Evolutionary conservation across 2,113 vertebrate genomes (phyloP).

Genomic region (Rhineura floridana): DNA sequence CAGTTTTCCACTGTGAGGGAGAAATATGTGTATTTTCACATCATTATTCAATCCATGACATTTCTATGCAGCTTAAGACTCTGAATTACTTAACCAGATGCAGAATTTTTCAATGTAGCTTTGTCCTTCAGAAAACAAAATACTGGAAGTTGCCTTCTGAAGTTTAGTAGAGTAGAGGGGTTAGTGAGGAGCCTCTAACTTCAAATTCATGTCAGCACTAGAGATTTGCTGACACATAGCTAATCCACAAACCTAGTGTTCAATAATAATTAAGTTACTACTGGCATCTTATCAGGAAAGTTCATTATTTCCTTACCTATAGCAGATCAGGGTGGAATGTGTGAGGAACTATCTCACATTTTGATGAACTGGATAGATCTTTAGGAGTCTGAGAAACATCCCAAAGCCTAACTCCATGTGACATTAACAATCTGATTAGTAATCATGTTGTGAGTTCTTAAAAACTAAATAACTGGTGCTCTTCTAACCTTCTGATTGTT

Average conservation of each 20-base stretch:
- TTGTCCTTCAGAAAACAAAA: conserved; percentile 32
- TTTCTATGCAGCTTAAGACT: conserved; percentile 33
- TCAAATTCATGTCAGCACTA: conserved; percentile 46
- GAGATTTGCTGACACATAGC: conserved; percentile 44
- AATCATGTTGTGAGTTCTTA: no score
- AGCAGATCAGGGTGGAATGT: not conserved
- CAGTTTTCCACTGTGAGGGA: not conserved
- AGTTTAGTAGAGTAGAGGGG: conserved; percentile 41
- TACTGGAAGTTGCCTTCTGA: conserved; percentile 44
- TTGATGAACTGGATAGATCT: not conserved
- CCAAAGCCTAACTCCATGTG: not conserved
- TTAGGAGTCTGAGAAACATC: not conserved
- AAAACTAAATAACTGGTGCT: no score
- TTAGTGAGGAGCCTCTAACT: conserved; percentile 21
- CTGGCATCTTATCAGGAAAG: not conserved
- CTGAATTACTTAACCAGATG: conserved; percentile 39
- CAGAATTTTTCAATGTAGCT: conserved; percentile 42
- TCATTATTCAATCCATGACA: conserved; percentile 37
- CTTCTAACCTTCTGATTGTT: no score
- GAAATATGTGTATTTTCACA: conserved; percentile 12
- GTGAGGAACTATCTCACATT: not conserved
- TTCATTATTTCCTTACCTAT: not conserved
- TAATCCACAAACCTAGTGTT: conserved; percentile 37
- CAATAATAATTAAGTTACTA: conserved; percentile 34
- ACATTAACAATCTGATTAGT: no score